A percentile compares a stretch with the other conserved stretches of the same genome.
phyloP scores from a whole-genome alignment of 30 jellyfish, hydroid and myxozoan genomes.

The Phacellophora camtschatica region DNA sequence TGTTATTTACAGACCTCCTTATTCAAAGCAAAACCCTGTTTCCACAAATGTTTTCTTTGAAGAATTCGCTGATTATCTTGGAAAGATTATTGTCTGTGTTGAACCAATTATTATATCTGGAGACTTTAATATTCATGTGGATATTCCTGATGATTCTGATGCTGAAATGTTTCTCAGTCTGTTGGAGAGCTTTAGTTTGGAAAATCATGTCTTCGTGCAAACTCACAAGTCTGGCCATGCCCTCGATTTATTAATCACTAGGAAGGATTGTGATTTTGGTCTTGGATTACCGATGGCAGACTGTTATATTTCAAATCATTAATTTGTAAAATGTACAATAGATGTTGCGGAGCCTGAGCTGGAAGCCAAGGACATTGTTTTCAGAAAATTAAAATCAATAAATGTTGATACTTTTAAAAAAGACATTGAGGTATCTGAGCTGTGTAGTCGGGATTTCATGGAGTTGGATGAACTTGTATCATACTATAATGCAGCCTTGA shows the following conservation, averaged over 20 bases:
- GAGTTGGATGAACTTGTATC: slow-evolving; percentile 30
- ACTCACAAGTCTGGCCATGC: neutral
- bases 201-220: neutral
- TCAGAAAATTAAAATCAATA: slow-evolving; percentile 25
- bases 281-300: slow-evolving; percentile 24
- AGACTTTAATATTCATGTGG: slow-evolving; percentile 16
- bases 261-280: neutral
- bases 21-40: slow-evolving; percentile 12
- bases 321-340: slow-evolving; percentile 10
- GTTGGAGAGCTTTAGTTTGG: neutral
- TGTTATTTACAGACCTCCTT: slow-evolving; percentile 42
- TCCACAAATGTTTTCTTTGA: slow-evolving; percentile 15
- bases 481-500: slow-evolving; percentile 13
- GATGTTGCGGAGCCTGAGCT: slow-evolving; percentile 34
- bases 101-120: neutral
- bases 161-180: neutral
- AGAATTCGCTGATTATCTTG: slow-evolving; percentile 14
- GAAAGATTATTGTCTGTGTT: neutral
- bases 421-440: slow-evolving; percentile 43
- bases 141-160: neutral
- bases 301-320: slow-evolving; percentile 14
- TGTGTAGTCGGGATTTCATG: neutral
- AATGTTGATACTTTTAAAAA: slow-evolving; percentile 38
- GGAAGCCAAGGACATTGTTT: slow-evolving; percentile 23
- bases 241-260: neutral